These are phyloP conservation scores for Brienomyrus brachyistius DNA, from an alignment of 2,113 vertebrate genomes.

Conservation along the genomic window DNA sequence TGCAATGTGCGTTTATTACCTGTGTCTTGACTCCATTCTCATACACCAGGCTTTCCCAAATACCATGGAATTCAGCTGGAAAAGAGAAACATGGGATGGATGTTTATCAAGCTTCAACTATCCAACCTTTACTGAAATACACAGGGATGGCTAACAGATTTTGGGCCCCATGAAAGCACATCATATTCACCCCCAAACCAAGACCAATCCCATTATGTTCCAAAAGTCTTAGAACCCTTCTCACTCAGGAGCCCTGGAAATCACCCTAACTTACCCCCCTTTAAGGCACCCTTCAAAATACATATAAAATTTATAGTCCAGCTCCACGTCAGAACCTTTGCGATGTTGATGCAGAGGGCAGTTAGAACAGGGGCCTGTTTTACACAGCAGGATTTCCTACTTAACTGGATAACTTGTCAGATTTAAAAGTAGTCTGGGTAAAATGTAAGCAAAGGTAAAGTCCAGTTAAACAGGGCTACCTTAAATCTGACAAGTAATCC, in stretches of 20 bases:
- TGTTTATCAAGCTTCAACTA: neutral
- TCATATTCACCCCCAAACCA: neutral
- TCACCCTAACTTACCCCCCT: neutral
- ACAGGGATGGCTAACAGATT: neutral
- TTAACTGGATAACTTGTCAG: too few relatives aligned
- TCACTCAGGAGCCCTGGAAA: neutral
- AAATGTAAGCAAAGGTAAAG: too few relatives aligned
- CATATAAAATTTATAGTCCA: neutral
- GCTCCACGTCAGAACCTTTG: neutral
- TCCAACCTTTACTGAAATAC: neutral
- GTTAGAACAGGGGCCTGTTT: neutral
- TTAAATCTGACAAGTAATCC: too few relatives aligned
- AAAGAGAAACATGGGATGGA: constrained; percentile 25
- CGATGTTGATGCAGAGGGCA: neutral
- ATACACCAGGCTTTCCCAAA: constrained; percentile 95
- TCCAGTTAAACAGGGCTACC: too few relatives aligned
- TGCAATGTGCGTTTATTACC: constrained; percentile 54
- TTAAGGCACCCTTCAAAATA: neutral
- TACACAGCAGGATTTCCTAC: too few relatives aligned
- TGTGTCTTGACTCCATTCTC: constrained; percentile 82
- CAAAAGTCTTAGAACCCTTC: neutral
- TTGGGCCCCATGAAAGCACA: neutral
- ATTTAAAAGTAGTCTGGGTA: too few relatives aligned
- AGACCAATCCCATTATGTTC: neutral
- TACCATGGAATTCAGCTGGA: constrained; percentile 85